Evolutionary conservation across 2,113 vertebrate genomes (phyloP), one percentile per base, ranked within the genome.

Genomic region (Pongo abelii): DNA sequence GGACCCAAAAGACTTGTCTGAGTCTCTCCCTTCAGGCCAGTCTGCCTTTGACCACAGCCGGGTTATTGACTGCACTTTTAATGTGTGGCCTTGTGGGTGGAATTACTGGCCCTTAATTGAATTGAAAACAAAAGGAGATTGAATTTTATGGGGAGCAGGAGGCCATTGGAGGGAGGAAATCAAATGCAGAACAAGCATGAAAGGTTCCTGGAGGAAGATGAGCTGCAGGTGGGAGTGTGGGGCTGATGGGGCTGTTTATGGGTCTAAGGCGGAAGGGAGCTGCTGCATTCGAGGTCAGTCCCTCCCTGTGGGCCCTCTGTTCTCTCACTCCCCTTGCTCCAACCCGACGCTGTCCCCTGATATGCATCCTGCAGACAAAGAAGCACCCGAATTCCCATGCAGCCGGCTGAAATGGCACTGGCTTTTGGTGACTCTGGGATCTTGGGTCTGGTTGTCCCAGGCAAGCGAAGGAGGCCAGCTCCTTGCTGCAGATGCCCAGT

Each of bases 81-180:
- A 74, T 48, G 46, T n/a, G 35, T 59, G 93, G 93, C 91, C 89
- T 77, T 67, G 81, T 75, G 70, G 91, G 89, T 90, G 74, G 89
- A 94, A 96, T 96, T 70, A 92, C 81, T 55, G 61, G 75, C 38
- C 57, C 64, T 93, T 97, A 98, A 98, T 92, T 97, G 97, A 98
- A 97, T 97, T 97, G 97, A 97, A 98, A 98, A 95, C 95, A 94
- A 94, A 97, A 89, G 84, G 85, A 94, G 89, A 46, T 93, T 95
- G 97, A 92, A 48, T 92, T 97, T 83, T 96, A 98, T 91, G 95
- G 96, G 18, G 67, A 97, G 94, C 92, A 35, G 94, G 27, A 87
- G 98, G 97, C 93, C 97, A 59, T 25, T 7, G 84, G 83, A 96
- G 95, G 95, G 81, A 89, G 86, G 69, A 96, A 93, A 96, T 97